These are phyloP conservation scores for Pangasianodon gigas DNA, from an alignment of 2,113 vertebrate genomes.

Conservation along the genomic window DNA sequence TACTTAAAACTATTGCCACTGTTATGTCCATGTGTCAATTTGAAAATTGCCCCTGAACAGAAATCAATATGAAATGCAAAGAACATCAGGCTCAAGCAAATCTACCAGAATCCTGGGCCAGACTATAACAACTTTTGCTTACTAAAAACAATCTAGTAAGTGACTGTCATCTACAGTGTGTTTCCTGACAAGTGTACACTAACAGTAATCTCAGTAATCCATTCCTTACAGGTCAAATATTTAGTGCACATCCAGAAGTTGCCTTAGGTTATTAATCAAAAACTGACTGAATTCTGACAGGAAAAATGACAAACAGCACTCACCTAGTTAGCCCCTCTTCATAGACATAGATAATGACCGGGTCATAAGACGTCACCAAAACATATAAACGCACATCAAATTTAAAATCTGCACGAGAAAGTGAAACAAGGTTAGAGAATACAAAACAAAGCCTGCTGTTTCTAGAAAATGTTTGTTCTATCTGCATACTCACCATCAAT, in stretches of 20 bases:
- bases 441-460: neutral
- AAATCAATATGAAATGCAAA: neutral
- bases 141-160: neutral
- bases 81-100: neutral
- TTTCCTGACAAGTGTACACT: neutral
- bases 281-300: neutral
- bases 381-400: constrained; percentile 96
- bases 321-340: constrained; percentile 96
- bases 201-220: neutral
- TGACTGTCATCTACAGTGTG: neutral
- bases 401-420: constrained; percentile 84
- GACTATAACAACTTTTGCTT: neutral
- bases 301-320: constrained; percentile 43
- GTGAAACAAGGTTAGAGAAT: neutral
- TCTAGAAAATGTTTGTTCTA: neutral
- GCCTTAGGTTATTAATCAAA: neutral
- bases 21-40: neutral
- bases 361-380: constrained; percentile 94
- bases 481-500: constrained; percentile 86
- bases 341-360: constrained; percentile 91
- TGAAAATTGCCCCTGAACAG: neutral
- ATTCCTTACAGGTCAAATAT: neutral
- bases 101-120: too few relatives aligned
- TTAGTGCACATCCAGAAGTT: neutral
- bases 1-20: neutral